phyloP scores from a whole-genome alignment of 2,797 vertebrate genomes.

The Stomatorhinus walkeri region DNA sequence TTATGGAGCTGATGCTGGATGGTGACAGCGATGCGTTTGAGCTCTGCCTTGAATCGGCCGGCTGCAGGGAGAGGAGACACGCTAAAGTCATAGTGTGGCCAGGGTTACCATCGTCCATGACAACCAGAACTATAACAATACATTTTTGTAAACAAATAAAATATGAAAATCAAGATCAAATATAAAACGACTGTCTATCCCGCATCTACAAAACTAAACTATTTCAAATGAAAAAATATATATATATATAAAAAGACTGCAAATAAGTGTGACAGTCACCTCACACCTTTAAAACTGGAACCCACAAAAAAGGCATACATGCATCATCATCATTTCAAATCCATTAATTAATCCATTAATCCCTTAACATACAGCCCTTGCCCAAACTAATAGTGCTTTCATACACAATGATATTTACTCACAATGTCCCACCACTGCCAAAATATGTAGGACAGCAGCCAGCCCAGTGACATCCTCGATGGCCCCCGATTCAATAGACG shows the following conservation, averaged over 20 bases:
- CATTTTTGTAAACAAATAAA: neutral
- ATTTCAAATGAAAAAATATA: neutral
- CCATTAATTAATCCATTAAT: neutral
- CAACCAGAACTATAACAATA: neutral
- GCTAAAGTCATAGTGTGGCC: neutral
- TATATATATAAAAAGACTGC: neutral
- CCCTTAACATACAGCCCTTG: neutral
- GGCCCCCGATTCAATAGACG: constrained; percentile 63
- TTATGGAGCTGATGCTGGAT: constrained; percentile 63
- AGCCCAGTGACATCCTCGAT: constrained; percentile 69
- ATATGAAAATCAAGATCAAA: neutral
- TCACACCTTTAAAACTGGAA: neutral
- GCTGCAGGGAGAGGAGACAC: constrained; percentile 27
- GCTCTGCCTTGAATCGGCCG: constrained; percentile 53
- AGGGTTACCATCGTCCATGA: neutral
- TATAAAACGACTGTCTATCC: neutral
- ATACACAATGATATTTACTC: constrained; percentile 37
- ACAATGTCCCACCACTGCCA: constrained; percentile 69
- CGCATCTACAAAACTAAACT: neutral
- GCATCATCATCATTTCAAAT: neutral
- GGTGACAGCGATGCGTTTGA: constrained; percentile 61
- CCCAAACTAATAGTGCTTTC: neutral
- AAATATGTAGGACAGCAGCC: constrained; percentile 65
- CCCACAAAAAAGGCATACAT: neutral
- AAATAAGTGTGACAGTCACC: neutral